Conservation (phyloP, 2,113 vertebrate species). For the Euleptes europaea region DNA sequence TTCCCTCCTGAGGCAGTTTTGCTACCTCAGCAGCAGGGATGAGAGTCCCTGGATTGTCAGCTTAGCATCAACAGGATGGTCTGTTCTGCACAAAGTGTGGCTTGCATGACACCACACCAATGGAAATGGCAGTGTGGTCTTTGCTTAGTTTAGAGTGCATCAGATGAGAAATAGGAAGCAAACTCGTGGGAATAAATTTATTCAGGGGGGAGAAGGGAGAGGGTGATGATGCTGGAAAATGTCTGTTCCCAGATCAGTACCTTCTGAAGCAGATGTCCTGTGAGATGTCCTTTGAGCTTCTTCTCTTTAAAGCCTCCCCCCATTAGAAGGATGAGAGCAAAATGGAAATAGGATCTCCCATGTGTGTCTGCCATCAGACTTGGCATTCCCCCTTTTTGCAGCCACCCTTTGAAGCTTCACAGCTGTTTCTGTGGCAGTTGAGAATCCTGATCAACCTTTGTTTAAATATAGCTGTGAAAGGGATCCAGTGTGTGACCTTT, state of each 20-base stretch:
- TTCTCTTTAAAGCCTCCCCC: neutral
- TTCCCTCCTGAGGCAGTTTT: conserved; percentile 7
- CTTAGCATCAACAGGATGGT: conserved; percentile 21
- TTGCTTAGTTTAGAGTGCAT: neutral
- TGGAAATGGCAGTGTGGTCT: conserved; percentile 1
- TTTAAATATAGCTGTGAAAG: neutral
- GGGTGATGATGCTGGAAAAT: conserved; percentile 40
- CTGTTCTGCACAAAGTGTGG: neutral
- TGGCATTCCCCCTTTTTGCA: neutral
- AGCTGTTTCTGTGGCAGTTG: neutral
- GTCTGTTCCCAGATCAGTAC: conserved; percentile 45
- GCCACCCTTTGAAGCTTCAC: neutral
- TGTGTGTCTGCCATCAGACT: neutral
- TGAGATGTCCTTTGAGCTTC: conserved; percentile 22
- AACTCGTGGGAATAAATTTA: neutral
- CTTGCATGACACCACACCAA: conserved; percentile 4
- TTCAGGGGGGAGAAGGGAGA: neutral
- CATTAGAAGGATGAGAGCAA: conserved; percentile 29
- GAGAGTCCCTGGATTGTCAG: neutral
- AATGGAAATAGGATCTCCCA: neutral
- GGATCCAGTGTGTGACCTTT: neutral
- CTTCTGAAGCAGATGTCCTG: conserved; percentile 32
- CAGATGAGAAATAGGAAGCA: conserved; percentile 2
- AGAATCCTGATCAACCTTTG: neutral
- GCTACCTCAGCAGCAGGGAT: conserved; percentile 43